Percentiles rank a stretch among this genome's conserved stretches.
Conservation (phyloP, 2,888 invertebrate genomes). For the Limenitis camilla region DNA sequence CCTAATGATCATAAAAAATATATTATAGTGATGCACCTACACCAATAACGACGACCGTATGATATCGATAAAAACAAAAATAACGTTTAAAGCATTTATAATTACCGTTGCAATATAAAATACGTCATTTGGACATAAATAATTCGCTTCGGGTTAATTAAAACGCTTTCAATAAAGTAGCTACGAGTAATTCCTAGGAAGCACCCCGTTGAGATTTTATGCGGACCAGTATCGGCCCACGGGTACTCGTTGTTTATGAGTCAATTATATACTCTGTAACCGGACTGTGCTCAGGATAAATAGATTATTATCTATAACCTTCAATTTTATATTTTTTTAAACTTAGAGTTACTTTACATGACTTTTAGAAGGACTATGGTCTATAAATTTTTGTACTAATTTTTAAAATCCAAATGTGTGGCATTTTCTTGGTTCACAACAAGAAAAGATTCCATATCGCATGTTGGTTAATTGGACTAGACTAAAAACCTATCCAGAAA, state of each 20-base stretch:
- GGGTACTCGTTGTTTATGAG: slow-evolving; percentile 21
- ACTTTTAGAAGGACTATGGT: too few relatives aligned
- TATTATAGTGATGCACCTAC: too few relatives aligned
- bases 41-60: neutral
- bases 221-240: slow-evolving; percentile 15
- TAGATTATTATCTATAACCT: slow-evolving; percentile 5
- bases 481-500: too few relatives aligned
- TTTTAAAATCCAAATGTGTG: too few relatives aligned
- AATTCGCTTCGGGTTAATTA: slow-evolving; percentile 44
- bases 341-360: neutral
- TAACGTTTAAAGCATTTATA: slow-evolving; percentile 8
- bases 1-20: too few relatives aligned
- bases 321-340: neutral
- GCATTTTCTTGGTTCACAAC: too few relatives aligned
- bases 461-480: too few relatives aligned
- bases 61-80: neutral
- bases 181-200: slow-evolving; percentile 32
- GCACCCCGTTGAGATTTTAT: slow-evolving; percentile 58
- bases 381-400: too few relatives aligned
- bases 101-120: slow-evolving; percentile 3
- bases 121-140: slow-evolving; percentile 27
- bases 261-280: slow-evolving; percentile 18
- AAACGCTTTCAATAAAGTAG: slow-evolving; percentile 51
- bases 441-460: too few relatives aligned
- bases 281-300: slow-evolving; percentile 1